Evolutionary conservation across 1,140 invertebrate genomes (phyloP).

Genomic region (Planococcus citri): DNA sequence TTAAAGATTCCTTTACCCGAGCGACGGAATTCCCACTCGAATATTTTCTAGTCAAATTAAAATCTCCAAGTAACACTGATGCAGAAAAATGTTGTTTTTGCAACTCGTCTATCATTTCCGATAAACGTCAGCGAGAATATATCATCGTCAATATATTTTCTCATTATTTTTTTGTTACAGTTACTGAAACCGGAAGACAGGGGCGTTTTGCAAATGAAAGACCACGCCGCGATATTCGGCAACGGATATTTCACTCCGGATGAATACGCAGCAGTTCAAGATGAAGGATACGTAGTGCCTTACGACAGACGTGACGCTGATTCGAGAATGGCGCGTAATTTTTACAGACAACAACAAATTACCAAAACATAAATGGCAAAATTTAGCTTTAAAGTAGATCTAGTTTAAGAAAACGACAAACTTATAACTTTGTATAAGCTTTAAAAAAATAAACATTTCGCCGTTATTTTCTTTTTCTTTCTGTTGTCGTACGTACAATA

Average conservation of each 20-base stretch:
- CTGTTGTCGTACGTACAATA: no score
- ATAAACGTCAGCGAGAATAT: no score
- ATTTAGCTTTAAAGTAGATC: background rate
- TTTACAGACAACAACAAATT: constrained; percentile 8
- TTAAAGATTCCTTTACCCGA: no score
- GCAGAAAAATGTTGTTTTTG: no score
- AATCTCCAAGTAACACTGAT: no score
- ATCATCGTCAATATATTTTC: background rate
- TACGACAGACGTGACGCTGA: background rate
- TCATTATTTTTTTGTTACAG: background rate
- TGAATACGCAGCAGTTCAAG: background rate
- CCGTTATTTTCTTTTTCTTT: background rate
- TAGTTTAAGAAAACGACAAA: constrained; percentile 11
- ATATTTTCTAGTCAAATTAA: no score
- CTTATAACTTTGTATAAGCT: background rate
- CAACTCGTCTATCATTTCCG: no score
- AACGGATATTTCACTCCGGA: constrained; percentile 4
- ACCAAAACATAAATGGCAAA: background rate
- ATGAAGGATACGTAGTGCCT: background rate
- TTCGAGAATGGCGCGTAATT: background rate
- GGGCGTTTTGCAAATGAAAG: background rate
- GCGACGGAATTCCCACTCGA: no score
- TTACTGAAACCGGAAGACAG: background rate
- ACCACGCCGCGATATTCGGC: background rate
- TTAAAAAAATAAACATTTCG: constrained; percentile 11